Percentiles rank a stretch among this genome's conserved stretches.
Conservation (phyloP, 2,888 invertebrate genomes). For the Dorcus hopei region DNA sequence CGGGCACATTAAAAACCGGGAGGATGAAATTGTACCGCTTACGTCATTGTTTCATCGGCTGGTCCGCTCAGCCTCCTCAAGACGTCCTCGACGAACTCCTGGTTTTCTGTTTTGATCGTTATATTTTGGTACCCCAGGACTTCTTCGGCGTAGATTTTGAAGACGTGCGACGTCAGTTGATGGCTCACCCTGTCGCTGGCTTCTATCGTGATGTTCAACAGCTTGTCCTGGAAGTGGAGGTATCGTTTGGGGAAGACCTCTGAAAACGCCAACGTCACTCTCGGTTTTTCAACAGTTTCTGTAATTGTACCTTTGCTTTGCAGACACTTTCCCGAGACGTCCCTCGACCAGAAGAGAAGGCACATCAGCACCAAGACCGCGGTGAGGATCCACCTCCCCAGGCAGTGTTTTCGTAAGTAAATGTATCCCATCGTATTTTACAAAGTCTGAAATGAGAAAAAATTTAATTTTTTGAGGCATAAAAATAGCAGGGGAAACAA, state of each 20-base stretch:
- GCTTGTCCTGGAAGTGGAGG: conserved; percentile 44
- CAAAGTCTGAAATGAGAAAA: too few relatives aligned
- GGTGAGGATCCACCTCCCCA: too few relatives aligned
- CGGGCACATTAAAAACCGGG: neutral
- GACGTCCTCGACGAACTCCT: conserved; percentile 44
- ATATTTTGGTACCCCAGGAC: conserved; percentile 51
- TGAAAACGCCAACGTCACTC: conserved; percentile 31
- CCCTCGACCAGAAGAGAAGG: too few relatives aligned
- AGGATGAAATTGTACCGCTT: too few relatives aligned
- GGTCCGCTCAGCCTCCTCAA: conserved; percentile 36
- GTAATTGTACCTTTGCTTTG: too few relatives aligned
- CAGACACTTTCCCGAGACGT: too few relatives aligned
- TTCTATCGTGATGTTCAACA: conserved; percentile 52
- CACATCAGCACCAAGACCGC: too few relatives aligned
- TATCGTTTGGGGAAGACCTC: conserved; percentile 53
- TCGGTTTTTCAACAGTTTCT: too few relatives aligned
- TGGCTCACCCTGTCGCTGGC: conserved; percentile 56
- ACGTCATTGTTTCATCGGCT: neutral
- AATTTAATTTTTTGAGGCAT: too few relatives aligned
- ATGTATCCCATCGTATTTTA: too few relatives aligned
- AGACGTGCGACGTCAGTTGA: conserved; percentile 56
- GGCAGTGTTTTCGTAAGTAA: too few relatives aligned
- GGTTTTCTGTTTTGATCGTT: conserved; percentile 46
- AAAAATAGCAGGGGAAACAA: too few relatives aligned
- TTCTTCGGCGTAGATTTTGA: conserved; percentile 56